Evolutionary conservation across 2,797 vertebrate species (phyloP).

Genomic region (Channallabes apus): DNA sequence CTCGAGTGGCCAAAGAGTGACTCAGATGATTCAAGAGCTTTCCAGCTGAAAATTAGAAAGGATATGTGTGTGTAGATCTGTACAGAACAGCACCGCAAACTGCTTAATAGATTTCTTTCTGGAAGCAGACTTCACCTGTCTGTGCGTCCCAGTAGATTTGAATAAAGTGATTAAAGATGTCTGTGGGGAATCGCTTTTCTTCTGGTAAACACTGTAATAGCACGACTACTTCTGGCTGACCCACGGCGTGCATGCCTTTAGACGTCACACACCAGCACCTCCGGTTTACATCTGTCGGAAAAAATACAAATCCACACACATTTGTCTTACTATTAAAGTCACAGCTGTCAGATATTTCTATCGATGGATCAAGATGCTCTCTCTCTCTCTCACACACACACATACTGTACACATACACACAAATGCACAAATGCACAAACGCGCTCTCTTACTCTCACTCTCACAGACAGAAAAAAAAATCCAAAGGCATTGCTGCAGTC

Average conservation of each 20-base stretch:
- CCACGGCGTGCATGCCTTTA: conserved; percentile 96
- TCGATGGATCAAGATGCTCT: not conserved
- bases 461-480: not conserved
- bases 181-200: conserved; percentile 95
- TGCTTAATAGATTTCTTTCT: no score
- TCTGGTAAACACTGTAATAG: conserved; percentile 94
- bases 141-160: conserved; percentile 94
- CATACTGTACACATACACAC: not conserved
- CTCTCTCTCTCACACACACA: not conserved
- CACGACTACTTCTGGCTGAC: conserved; percentile 93
- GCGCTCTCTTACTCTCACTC: not conserved
- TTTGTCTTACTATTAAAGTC: not conserved
- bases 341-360: not conserved
- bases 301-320: conserved; percentile 24
- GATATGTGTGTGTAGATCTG: not conserved
- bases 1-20: conserved; percentile 88
- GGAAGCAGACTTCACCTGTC: conserved; percentile 76
- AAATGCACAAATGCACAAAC: no score
- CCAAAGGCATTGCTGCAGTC: not conserved
- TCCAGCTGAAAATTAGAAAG: conserved; percentile 69
- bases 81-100: not conserved
- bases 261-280: conserved; percentile 98
- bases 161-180: conserved; percentile 95
- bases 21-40: conserved; percentile 90
- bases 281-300: conserved; percentile 89